These are phyloP conservation scores for Drosophila aldrichi DNA, from an alignment of 2,888 invertebrate species.

Conservation along the genomic window DNA sequence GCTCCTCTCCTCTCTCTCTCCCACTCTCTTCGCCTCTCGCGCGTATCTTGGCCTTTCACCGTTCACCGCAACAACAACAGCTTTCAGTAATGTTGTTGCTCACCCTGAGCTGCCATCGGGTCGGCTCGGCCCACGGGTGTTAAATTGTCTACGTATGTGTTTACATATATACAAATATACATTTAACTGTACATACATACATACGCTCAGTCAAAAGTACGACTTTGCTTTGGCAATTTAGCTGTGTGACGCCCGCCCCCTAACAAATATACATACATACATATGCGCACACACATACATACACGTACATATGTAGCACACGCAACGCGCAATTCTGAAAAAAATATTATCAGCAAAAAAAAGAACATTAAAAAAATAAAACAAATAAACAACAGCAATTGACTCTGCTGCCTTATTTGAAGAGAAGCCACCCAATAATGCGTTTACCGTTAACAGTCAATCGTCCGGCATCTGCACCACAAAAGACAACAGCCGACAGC, in stretches of 20 bases:
- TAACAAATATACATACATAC: constrained; percentile 8
- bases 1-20: constrained; percentile 4
- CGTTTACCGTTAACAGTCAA: constrained; percentile 70
- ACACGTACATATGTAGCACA: constrained; percentile 19
- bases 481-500: constrained; percentile 57
- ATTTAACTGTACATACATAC: constrained; percentile 11
- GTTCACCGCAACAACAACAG: constrained; percentile 65
- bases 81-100: constrained; percentile 75
- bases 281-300: background rate
- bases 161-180: constrained; percentile 6
- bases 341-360: constrained; percentile 51
- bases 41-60: constrained; percentile 62
- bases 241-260: constrained; percentile 57
- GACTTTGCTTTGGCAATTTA: constrained; percentile 51
- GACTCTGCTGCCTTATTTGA: constrained; percentile 40
- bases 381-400: constrained; percentile 35
- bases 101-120: constrained; percentile 78
- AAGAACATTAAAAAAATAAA: constrained; percentile 19
- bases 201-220: constrained; percentile 8
- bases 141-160: constrained; percentile 42
- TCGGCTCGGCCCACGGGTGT: constrained; percentile 71
- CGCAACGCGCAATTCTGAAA: constrained; percentile 42
- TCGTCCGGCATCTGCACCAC: constrained; percentile 63
- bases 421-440: constrained; percentile 62
- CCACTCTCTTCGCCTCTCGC: constrained; percentile 9